Evolutionary conservation across 2,113 vertebrate genomes (phyloP).

Genomic region (Meleagris gallopavo): DNA sequence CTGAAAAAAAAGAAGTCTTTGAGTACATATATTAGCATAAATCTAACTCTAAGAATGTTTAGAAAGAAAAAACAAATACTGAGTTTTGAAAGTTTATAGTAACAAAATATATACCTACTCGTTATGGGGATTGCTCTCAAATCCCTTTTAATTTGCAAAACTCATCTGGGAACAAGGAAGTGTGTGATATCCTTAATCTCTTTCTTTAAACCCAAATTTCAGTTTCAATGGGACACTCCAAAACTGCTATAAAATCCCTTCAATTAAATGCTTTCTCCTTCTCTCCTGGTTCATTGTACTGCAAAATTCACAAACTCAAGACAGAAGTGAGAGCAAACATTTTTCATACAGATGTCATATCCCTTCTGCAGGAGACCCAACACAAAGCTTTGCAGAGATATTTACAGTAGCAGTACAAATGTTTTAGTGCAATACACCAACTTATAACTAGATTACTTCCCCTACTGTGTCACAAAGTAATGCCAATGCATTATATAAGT

Average conservation of each 20-base stretch:
- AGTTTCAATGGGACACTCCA: neutral
- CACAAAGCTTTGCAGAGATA: neutral
- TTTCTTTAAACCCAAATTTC: neutral
- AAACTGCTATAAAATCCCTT: neutral
- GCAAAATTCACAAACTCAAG: neutral
- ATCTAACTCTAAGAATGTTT: neutral
- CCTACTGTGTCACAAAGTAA: neutral
- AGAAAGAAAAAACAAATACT: neutral
- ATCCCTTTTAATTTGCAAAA: neutral
- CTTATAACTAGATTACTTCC: conserved; percentile 16
- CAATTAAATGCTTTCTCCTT: neutral
- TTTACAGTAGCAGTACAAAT: neutral
- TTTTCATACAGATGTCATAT: neutral
- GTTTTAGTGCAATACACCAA: neutral
- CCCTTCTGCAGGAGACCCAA: neutral
- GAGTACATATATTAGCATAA: neutral
- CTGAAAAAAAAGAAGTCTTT: neutral
- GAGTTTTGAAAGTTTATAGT: neutral
- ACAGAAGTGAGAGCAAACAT: neutral
- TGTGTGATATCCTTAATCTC: neutral
- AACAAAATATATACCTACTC: neutral
- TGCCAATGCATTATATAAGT: conserved; percentile 15
- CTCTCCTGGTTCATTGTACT: neutral
- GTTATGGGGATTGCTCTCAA: neutral
- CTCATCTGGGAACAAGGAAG: neutral